Evolutionary conservation across 2,797 vertebrate species (phyloP), one percentile per base, ranked within the genome.

Genomic region (Forpus xanthops): DNA sequence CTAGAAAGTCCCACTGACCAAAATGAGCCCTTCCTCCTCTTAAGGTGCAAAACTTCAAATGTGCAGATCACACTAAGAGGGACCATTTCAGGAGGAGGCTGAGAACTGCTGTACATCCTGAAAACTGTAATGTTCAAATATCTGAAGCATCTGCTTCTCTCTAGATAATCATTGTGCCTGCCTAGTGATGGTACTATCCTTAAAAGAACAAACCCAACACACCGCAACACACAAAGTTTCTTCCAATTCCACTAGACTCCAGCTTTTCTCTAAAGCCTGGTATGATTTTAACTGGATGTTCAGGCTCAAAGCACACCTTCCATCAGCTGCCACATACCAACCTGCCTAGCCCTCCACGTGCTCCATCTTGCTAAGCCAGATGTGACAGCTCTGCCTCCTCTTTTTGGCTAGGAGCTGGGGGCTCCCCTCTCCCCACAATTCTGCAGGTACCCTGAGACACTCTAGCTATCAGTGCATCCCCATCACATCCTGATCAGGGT

Each of bases 131-230:
- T 0, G 2, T 50, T 19, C 3, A 37, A 65, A 42, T 9, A 30
- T 7, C 60, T 37, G 16, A 60, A 75, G 42, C 31, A 41, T 11
- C 35, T 41, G 7, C 15, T 64, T 81, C 35, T 42, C 30, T 53
- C 23, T 39, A 39, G 25, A 23, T 20, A 83, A 49, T 19, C 30
- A 1, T 47, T 31, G 4, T 12, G 30, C 11, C 0, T 11, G 8
- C 7, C 23, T 50, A 41, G 23, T 3, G 30, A 35, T 5, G 65
- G 19, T 11, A 53, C 33, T 2, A 0, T 45, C 62, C 67, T 74
- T 49, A 31, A 55, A 85, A 67, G 6, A 53, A 35, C 0, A 1
- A 11, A 9, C 23, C 19, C 0, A 0, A 44, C 2, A 2, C 17
- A 8, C 18, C 33, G 27, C 65, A 55, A n/a, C 31, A n/a, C 16